Base-by-base conservation (phyloP, 2,888 invertebrate genomes). In the Dasypogon diadema region DNA sequence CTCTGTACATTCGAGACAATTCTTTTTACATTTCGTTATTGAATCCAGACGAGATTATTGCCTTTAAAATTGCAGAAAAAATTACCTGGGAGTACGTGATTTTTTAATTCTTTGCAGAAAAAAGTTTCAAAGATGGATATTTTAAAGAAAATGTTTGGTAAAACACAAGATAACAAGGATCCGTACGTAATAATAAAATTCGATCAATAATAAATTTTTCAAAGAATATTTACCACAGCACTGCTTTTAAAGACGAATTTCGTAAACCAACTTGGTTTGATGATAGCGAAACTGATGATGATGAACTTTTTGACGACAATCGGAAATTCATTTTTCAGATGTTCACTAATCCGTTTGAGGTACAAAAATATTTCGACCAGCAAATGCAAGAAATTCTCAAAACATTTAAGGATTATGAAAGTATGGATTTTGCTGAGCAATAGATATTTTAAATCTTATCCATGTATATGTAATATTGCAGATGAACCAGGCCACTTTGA, bases 341-440 rank as follows among this genome's bases (percentile, higher is more conserved):
- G n/a, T 89, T 89, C 77, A 87, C 88, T 21, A 88, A 89, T 83
- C 90, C 90, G 0, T 79, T 89, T 78, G 88, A 91, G 83, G 88
- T 91, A 83, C 89, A 90, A 77, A 86, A 87, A 77, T 89, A 88
- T 79, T 90, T 91, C 80, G 90, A 91, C 81, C 86, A 88, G 6
- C 89, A 91, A 82, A 87, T 91, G 85, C 88, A 89, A 77, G 87
- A 88, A 70, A 85, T 91, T 77, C 81, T 91, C 79, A 89, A 87
- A 77, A 84, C 83, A 58, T 87, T 90, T 79, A 87, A 86, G 18
- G 83, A 85, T 48, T 80, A 82, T 55, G 85, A 85, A 42, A 84
- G 85, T 82, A 77, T 22, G 3, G n/a, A 12, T 42, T 42, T 42
- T 12, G 42, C 3, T 3, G 8, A 6, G n/a, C n/a, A n/a, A n/a